Evolutionary conservation across 23 tunicate species (phyloP), one percentile per base, ranked within the genome.

Genomic region (Ascidia mentula): DNA sequence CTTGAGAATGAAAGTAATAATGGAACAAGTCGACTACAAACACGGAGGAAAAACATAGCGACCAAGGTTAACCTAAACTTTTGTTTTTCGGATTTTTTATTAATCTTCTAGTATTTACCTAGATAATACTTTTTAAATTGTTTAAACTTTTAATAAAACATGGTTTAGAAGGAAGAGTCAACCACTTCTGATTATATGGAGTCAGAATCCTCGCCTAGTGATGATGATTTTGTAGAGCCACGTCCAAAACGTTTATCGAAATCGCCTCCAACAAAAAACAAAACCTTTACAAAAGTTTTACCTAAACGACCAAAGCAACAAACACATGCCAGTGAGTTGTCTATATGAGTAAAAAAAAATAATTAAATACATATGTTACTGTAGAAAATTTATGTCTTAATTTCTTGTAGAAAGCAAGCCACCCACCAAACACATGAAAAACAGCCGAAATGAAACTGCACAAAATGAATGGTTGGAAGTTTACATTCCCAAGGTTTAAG

Each of bases 401-500:
- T 28, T 3, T 53, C 13, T 53, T 53, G 7, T 5, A 53, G 65
- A 53, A 53, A 5, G 28, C 7, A 53, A 53, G 24, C 24, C 65
- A 5, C 65, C 65, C 22, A 6, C 24, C 4, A 6, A 28, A 53
- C 12, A 26, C 7, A 53, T 3, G 65, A 28, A 26, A 53, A 53
- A 53, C 1, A 3, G 13, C 7, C 22, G 65, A 26, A 53, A 53
- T 26, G 65, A 53, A 53, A 9, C n/a, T n/a, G n/a, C 65, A 53
- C 65, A 53, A 6, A 53, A 53, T 9, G 65, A 53, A 53, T 53
- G 65, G 65, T 53, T 53, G 65, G 65, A 53, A 53, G 65, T 53
- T 53, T 53, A 53, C 13, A 53, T 53, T 5, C 65, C 65, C 1
- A 53, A 53, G 65, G 65, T 53, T 20, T 20, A 53, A 53, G 28